Conservation (phyloP, 2,888 invertebrate genomes). For the Megalurothrips usitatus region DNA sequence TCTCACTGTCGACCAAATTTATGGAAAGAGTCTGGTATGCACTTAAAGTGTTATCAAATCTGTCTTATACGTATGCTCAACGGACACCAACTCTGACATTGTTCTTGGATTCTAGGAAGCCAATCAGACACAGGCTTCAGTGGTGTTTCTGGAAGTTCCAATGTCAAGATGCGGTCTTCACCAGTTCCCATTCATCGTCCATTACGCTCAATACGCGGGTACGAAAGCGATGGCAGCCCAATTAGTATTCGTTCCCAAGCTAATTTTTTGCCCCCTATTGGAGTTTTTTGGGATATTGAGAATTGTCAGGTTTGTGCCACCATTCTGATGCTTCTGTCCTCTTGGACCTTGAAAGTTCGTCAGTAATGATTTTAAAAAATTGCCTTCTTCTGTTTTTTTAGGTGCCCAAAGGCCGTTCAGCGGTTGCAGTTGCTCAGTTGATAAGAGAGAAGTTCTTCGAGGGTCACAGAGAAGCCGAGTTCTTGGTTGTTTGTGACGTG, state of each 20-base stretch:
- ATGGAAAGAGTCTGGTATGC: not conserved
- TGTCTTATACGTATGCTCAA: no score
- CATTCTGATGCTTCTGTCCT: not conserved
- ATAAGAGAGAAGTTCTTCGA: conserved; percentile 71
- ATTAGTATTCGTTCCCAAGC: not conserved
- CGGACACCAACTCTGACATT: not conserved
- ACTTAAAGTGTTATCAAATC: no score
- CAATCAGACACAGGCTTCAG: not conserved
- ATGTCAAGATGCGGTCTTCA: not conserved
- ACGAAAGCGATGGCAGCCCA: not conserved
- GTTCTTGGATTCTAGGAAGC: not conserved
- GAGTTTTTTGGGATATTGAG: conserved; percentile 92
- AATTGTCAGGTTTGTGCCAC: conserved; percentile 64
- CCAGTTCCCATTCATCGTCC: not conserved
- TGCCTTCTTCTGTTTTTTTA: conserved; percentile 42
- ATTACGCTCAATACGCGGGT: not conserved
- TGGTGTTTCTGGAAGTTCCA: conserved; percentile 1
- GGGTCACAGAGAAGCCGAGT: conserved; percentile 76
- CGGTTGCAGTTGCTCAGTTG: conserved; percentile 67
- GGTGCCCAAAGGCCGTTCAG: conserved; percentile 78
- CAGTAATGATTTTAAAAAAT: conserved; percentile 27
- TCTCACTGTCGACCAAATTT: not conserved
- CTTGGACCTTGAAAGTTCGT: not conserved
- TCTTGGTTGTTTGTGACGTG: conserved; percentile 86
- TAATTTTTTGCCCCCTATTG: conserved; percentile 59